Base-by-base conservation (phyloP, 2,888 invertebrate genomes). In the Galerucella calmariensis region DNA sequence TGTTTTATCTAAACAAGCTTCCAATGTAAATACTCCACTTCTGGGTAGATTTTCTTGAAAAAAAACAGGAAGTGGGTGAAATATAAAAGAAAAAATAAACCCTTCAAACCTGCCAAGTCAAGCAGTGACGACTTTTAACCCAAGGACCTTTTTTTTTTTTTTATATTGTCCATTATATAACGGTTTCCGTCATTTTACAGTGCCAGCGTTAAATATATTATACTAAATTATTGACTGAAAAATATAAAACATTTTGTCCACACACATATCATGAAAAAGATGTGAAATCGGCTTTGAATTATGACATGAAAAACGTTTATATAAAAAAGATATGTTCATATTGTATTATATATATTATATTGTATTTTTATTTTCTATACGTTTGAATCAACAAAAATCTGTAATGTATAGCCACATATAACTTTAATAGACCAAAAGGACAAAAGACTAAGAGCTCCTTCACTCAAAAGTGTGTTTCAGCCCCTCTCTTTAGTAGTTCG, bases 101-200 rank as follows among this genome's bases (percentile, higher is more conserved):
- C 51, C 51, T 51, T 51, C n/a, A 5, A n/a, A 14, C 51, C 51
- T 51, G 51, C n/a, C 51, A n/a, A 51, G n/a, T 51, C n/a, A n/a
- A 51, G n/a, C 51, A 51, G n/a, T 51, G 51, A 51, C 51, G 51
- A 51, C 51, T 51, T 51, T 51, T 51, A 8, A n/a, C 51, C 51
- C 48, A 6, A 14, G 14, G 48, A 51, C 48, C 48, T n/a, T 51
- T 51, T 51, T 51, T n/a, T 51, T 51, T 51, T 14, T 5, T 51
- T 5, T 51, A 14, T n/a, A 14, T 51, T 51, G 48, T 51, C 14
- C 3, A 51, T 51, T 51, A 51, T 51, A 51, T n/a, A 51, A 14
- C 3, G 48, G 1, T 51, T 44, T 44, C 14, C 48, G 14, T 4
- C 48, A 44, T 4, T 44, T 4, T 46, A 5, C 48, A 51, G 48